Percentiles rank a stretch among this genome's conserved stretches.
phyloP scores from a whole-genome alignment of 2,888 invertebrate genomes.

The Spilarctia lutea region DNA sequence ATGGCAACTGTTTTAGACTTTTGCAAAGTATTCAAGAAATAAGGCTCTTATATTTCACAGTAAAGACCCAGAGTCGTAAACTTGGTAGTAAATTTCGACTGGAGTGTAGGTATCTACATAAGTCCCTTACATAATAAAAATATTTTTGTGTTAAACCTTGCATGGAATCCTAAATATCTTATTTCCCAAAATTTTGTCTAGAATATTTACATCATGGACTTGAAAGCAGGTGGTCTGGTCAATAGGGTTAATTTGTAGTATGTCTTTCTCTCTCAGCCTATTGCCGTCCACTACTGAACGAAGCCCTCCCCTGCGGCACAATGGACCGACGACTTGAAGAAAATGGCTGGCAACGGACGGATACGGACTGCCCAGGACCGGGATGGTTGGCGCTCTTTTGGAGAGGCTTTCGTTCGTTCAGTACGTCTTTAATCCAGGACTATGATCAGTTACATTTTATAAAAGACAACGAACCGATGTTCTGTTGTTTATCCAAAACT shows the following conservation, averaged over 20 bases:
- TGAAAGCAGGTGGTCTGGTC: too few species aligned
- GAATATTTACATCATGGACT: neutral
- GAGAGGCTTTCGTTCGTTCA: too few species aligned
- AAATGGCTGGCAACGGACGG: too few species aligned
- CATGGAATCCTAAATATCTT: neutral
- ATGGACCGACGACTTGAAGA: too few species aligned
- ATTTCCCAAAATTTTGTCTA: neutral
- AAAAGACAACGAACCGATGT: neutral
- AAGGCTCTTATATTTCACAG: constrained; percentile 5
- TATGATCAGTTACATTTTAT: neutral
- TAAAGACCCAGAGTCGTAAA: constrained; percentile 9
- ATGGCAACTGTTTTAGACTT: neutral
- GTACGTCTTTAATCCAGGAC: neutral
- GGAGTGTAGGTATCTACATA: constrained; percentile 3
- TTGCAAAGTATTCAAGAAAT: constrained; percentile 4
- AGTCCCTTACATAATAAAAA: constrained; percentile 2
- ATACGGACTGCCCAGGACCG: too few species aligned
- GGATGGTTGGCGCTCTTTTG: too few species aligned
- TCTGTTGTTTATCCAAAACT: neutral
- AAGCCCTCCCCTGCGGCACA: too few species aligned
- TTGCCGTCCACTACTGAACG: too few species aligned
- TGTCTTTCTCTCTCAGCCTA: too few species aligned
- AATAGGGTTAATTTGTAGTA: neutral
- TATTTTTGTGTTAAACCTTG: neutral
- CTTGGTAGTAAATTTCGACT: constrained; percentile 9